Evolutionary conservation across 2,113 vertebrate genomes (phyloP).

Genomic region (Otis tarda): DNA sequence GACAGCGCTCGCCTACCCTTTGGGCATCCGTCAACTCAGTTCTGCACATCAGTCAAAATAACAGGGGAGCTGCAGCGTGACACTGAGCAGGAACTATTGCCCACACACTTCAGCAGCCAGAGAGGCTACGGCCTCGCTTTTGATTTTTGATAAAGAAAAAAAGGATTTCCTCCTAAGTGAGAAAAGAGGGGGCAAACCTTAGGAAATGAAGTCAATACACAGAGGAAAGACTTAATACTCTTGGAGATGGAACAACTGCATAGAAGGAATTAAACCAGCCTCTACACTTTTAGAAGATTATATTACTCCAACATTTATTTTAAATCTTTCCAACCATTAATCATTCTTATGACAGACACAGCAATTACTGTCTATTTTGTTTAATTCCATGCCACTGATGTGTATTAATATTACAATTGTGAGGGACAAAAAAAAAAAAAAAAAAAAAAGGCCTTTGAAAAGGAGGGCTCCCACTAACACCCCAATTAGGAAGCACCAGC

Average conservation of each 20-base stretch:
- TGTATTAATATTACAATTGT: conserved; percentile 24
- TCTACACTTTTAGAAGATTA: neutral
- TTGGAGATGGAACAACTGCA: neutral
- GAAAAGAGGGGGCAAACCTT: neutral
- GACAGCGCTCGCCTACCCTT: neutral
- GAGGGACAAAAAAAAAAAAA: neutral
- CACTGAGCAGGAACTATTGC: neutral
- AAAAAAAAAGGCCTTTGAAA: neutral
- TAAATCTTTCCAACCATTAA: conserved; percentile 21
- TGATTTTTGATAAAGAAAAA: neutral
- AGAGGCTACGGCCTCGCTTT: neutral
- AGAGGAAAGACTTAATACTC: neutral
- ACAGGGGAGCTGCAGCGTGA: neutral
- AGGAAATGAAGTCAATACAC: conserved; percentile 14
- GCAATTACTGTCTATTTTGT: conserved; percentile 50
- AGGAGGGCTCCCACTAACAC: neutral
- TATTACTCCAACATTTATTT: neutral
- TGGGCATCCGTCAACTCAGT: neutral
- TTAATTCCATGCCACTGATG: conserved; percentile 15
- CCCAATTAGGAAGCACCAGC: neutral
- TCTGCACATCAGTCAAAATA: neutral
- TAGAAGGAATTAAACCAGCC: neutral
- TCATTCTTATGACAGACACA: conserved; percentile 40
- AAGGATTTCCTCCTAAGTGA: neutral
- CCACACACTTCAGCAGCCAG: neutral